Evolutionary conservation across 2,888 invertebrate species (phyloP), one percentile per base, ranked within the genome.

Genomic region (Coelopa pilipes): DNA sequence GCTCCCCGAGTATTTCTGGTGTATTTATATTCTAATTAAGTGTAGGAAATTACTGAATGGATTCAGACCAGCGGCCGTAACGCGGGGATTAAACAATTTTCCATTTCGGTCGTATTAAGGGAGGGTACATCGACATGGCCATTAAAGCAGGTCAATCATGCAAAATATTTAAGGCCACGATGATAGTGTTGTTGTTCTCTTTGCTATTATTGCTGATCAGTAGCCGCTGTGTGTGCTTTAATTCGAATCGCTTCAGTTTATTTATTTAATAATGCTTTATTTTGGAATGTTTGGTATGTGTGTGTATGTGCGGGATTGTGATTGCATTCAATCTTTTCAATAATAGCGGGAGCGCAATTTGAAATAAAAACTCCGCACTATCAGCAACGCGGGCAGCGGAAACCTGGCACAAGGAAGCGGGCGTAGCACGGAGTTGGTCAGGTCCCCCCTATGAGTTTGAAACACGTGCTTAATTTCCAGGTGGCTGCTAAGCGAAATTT

Each of bases 21-120:
- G 49, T 66, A 66, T 66, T 66, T 66, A 49, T 66, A 50, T 66
- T 66, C 66, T 66, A 66, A 66, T 66, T 66, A 66, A 66, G 50
- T 66, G 49, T 50, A 66, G 49, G 49, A 50, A 66, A 66, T 66
- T 66, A 66, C 49, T 21, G 19, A 50, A 9, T 66, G 50, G 21
- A 17, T 12, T 17, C 63, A 15, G 45, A 24, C 10, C 45, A 45
- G 62, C 62, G 34, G 62, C 60, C 19, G 34, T 24, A 60, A 13
- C 34, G n/a, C 13, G 10, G 15, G 66, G 66, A 66, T 66, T 66
- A 66, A 66, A n/a, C 66, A 49, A 66, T 66, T 66, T 66, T 66
- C 66, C 66, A 66, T 66, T 66, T 66, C 50, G 66, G 66, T 24
- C 49, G 66, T 24, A 66, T 66, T 66, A 50, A 66, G 24, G 66